These are phyloP conservation scores for Rotaria macrura DNA, from an alignment of 2,888 invertebrate genomes.

Conservation along the genomic window DNA sequence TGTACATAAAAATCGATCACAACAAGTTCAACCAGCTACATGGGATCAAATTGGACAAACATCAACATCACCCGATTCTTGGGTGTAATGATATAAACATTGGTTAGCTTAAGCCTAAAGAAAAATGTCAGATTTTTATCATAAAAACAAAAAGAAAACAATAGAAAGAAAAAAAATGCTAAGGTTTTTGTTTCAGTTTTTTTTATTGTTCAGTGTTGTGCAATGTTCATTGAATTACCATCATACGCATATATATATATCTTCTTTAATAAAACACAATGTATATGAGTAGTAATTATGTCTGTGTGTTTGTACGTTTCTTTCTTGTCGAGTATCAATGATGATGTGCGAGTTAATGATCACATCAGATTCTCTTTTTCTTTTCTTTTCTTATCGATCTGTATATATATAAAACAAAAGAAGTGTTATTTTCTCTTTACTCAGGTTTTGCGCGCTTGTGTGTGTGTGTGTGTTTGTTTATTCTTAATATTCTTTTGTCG, in stretches of 20 bases:
- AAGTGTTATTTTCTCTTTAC: conserved; percentile 3
- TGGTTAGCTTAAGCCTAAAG: too few species aligned
- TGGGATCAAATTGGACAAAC: conserved; percentile 7
- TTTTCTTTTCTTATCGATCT: neutral
- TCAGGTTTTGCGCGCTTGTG: neutral
- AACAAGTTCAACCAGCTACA: neutral
- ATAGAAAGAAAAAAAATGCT: neutral
- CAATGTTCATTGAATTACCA: neutral
- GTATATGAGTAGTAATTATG: neutral
- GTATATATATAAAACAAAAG: neutral
- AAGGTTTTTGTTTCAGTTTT: neutral
- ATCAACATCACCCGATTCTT: conserved; percentile 17
- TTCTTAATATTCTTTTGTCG: conserved; percentile 1
- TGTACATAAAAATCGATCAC: conserved; percentile 9
- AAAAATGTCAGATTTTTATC: neutral
- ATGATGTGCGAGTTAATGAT: neutral
- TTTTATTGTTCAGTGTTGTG: neutral
- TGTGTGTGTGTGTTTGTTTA: neutral
- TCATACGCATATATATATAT: neutral
- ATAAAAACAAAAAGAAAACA: neutral
- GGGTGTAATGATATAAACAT: neutral
- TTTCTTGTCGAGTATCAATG: neutral
- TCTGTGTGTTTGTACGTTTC: neutral
- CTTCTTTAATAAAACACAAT: neutral
- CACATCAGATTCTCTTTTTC: neutral